A percentile compares a stretch with the other conserved stretches of the same genome.
Evolutionary conservation across 2,113 vertebrate genomes (phyloP).

Genomic region (Phodopus roborovskii): DNA sequence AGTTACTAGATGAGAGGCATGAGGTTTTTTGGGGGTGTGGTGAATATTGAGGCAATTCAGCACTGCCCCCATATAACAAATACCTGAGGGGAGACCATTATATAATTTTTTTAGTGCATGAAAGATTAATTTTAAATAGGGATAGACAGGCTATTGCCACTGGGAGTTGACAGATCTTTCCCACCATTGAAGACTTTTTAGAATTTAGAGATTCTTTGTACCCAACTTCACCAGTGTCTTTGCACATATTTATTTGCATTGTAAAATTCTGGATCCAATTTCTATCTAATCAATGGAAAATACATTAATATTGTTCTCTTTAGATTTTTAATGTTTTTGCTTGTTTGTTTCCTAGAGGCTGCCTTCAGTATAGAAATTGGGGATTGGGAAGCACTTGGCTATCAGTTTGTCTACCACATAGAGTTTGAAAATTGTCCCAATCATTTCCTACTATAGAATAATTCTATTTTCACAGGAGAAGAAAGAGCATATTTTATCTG

Average conservation of each 20-base stretch:
- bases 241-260: neutral
- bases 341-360: slow-evolving; percentile 32
- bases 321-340: neutral
- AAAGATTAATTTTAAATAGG: neutral
- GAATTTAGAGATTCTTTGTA: neutral
- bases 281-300: neutral
- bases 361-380: neutral
- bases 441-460: neutral
- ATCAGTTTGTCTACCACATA: neutral
- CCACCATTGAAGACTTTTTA: neutral
- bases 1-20: neutral
- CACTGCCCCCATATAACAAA: neutral
- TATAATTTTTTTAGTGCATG: neutral
- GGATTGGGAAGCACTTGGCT: slow-evolving; percentile 15
- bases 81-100: neutral
- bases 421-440: neutral
- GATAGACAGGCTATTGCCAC: neutral
- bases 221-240: neutral
- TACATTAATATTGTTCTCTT: neutral
- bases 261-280: neutral
- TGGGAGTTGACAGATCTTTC: neutral
- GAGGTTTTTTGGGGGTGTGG: no score
- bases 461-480: slow-evolving; percentile 46
- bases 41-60: neutral
- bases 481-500: slow-evolving; percentile 1